phyloP scores from a whole-genome alignment of 1,140 invertebrate species.

The Diachasmimorpha longicaudata region DNA sequence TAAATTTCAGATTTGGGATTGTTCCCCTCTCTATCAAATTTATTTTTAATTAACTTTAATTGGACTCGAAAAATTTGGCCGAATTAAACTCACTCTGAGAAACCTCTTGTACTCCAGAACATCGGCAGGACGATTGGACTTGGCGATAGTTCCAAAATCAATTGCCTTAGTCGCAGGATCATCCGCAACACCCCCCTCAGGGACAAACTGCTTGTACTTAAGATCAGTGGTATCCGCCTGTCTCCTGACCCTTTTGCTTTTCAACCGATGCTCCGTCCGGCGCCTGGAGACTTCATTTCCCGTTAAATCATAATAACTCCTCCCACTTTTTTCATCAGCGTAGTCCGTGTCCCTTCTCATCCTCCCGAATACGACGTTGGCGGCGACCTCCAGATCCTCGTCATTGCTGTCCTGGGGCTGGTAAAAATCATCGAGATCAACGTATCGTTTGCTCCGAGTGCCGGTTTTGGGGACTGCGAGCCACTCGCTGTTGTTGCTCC shows the following conservation, averaged over 20 bases:
- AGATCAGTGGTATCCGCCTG: constrained; percentile 19
- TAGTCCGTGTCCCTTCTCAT: constrained; percentile 36
- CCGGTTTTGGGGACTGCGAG: constrained; percentile 46
- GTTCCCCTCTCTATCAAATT: too few species aligned
- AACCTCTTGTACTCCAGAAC: constrained; percentile 49
- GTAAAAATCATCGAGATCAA: constrained; percentile 33
- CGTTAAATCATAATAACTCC: constrained; percentile 13
- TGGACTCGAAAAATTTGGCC: neutral
- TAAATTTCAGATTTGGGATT: too few species aligned
- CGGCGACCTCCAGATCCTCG: constrained; percentile 48
- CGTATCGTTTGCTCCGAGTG: constrained; percentile 42
- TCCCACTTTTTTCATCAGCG: neutral
- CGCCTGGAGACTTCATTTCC: neutral
- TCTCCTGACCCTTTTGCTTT: constrained; percentile 34
- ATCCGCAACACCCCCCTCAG: constrained; percentile 15
- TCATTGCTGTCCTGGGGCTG: constrained; percentile 27
- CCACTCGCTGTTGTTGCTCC: constrained; percentile 71
- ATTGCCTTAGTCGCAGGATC: constrained; percentile 36
- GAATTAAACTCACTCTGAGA: constrained; percentile 38
- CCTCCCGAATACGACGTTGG: constrained; percentile 53
- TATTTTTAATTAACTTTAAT: too few species aligned
- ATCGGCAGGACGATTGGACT: constrained; percentile 47
- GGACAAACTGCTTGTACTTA: constrained; percentile 31
- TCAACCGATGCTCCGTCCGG: neutral
- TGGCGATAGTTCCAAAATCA: constrained; percentile 41